Percentiles rank a stretch among this genome's conserved stretches.
Conservation (phyloP, 2,888 invertebrate species). For the Spicauda simplicius region DNA sequence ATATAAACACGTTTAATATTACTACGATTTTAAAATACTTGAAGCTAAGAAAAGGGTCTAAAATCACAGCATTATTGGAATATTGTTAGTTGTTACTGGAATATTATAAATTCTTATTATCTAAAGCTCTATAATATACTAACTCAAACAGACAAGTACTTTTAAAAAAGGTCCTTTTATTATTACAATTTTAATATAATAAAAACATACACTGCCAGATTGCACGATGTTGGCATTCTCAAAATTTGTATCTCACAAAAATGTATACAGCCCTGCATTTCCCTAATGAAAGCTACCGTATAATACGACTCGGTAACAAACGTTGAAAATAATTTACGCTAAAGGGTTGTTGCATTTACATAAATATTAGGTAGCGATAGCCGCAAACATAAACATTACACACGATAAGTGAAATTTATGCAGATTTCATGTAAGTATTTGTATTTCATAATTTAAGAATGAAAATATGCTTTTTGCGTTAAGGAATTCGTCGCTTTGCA, state of each 20-base stretch:
- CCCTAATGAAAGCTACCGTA: slow-evolving; percentile 67
- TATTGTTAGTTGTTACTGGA: too few relatives aligned
- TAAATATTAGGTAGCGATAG: slow-evolving; percentile 70
- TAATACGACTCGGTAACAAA: slow-evolving; percentile 64
- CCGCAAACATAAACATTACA: slow-evolving; percentile 74
- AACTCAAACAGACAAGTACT: too few relatives aligned
- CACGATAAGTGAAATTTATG: slow-evolving; percentile 78
- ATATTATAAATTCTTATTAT: too few relatives aligned
- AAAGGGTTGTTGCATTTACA: slow-evolving; percentile 74
- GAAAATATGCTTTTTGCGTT: slow-evolving; percentile 47
- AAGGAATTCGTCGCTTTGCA: slow-evolving; percentile 45
- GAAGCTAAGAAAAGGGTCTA: too few relatives aligned
- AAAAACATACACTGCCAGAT: background rate
- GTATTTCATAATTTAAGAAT: slow-evolving; percentile 58
- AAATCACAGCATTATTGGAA: too few relatives aligned
- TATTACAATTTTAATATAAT: too few relatives aligned
- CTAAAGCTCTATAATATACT: too few relatives aligned
- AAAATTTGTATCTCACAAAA: slow-evolving; percentile 15
- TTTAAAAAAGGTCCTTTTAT: too few relatives aligned
- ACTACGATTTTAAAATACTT: too few relatives aligned
- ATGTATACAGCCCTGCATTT: slow-evolving; percentile 53
- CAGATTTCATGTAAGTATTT: slow-evolving; percentile 63
- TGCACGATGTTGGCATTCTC: background rate
- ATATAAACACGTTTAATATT: too few relatives aligned
- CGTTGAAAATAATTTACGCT: slow-evolving; percentile 74